Conservation (phyloP, 2,888 invertebrate genomes). For the Andrena bicolor region DNA sequence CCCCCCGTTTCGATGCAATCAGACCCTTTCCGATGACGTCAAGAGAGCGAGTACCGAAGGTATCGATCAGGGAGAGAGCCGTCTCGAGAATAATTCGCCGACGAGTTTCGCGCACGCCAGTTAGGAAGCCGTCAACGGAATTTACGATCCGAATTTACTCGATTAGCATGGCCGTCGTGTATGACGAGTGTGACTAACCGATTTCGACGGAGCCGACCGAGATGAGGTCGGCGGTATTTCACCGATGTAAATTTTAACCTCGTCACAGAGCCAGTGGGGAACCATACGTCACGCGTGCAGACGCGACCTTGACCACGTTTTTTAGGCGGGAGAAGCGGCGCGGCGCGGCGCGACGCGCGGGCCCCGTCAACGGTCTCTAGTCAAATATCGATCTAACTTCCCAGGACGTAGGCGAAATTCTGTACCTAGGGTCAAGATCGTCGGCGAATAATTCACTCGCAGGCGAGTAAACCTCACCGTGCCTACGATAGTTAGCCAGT, state of each 20-base stretch:
- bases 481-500: background rate
- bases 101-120: constrained; percentile 6
- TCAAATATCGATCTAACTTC: constrained; percentile 51
- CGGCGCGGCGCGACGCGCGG: constrained; percentile 47
- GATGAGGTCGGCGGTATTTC: constrained; percentile 66
- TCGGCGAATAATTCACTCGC: background rate
- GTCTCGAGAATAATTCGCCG: background rate
- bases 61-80: background rate
- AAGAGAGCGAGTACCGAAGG: background rate
- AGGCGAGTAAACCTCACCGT: background rate
- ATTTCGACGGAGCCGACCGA: constrained; percentile 65
- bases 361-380: constrained; percentile 49
- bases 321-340: constrained; percentile 55
- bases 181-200: constrained; percentile 76
- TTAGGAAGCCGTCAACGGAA: constrained; percentile 51
- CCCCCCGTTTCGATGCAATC: too few species aligned
- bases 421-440: constrained; percentile 43
- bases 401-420: constrained; percentile 23
- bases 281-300: constrained; percentile 61
- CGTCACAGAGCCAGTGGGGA: constrained; percentile 44
- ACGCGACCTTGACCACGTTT: constrained; percentile 72
- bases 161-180: constrained; percentile 61
- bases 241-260: constrained; percentile 71
- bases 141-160: constrained; percentile 63
- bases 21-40: background rate